A percentile compares a stretch with the other conserved stretches of the same genome.
phyloP scores from a whole-genome alignment of 2,797 vertebrate genomes.

The Poecile montanus region DNA sequence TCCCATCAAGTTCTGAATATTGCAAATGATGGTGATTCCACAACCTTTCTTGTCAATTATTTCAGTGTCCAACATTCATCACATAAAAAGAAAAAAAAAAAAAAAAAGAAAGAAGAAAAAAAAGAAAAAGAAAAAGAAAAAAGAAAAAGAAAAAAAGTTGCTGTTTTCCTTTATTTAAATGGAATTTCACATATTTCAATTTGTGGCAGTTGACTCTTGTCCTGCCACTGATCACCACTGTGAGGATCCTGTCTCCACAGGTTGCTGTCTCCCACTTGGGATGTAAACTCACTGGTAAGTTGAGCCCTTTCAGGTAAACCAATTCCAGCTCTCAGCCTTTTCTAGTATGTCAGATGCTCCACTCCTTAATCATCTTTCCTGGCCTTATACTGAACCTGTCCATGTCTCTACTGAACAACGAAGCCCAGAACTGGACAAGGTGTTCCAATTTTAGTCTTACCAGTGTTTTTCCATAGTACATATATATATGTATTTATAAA shows the following conservation, averaged over 20 bases:
- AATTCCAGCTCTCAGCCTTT: neutral
- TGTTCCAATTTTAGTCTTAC: neutral
- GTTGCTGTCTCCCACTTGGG: neutral
- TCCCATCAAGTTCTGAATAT: neutral
- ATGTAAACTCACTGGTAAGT: neutral
- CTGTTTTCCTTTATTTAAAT: neutral
- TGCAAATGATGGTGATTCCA: neutral
- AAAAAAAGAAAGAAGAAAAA: accelerated
- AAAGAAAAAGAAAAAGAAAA: accelerated
- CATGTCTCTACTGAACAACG: neutral
- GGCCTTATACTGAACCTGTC: neutral
- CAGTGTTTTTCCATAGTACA: neutral
- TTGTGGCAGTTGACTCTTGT: neutral
- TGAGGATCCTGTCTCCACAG: neutral
- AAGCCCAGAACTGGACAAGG: neutral
- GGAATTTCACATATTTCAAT: neutral
- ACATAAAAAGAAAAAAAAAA: neutral
- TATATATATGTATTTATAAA: neutral
- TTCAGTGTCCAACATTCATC: neutral
- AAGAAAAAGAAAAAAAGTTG: neutral
- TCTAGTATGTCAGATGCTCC: neutral
- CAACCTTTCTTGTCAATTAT: neutral
- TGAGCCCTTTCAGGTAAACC: neutral
- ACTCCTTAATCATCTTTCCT: neutral
- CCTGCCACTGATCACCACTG: too few species aligned